Conservation (phyloP, 2,888 invertebrate species). For the Ellobium chinense region DNA sequence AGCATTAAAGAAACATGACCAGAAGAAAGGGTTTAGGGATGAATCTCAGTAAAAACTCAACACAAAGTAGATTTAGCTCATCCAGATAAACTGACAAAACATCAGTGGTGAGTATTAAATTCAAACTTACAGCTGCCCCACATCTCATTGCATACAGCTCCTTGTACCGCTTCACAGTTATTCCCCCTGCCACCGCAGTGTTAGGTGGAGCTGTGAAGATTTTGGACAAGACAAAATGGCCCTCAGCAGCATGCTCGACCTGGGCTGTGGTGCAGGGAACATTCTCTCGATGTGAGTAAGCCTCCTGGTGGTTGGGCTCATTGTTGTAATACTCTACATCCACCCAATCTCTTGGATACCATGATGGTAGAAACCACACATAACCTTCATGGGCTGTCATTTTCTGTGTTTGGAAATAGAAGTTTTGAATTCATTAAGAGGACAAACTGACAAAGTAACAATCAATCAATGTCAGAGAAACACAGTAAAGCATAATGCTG, state of each 20-base stretch:
- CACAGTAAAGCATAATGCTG: no score
- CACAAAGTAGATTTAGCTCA: no score
- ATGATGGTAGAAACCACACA: constrained; percentile 91
- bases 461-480: no score
- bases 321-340: constrained; percentile 81
- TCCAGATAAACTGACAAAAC: no score
- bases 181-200: constrained; percentile 82
- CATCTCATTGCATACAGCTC: constrained; percentile 60
- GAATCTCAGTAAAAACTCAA: no score
- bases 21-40: no score
- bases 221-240: constrained; percentile 86
- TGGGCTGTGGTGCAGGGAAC: constrained; percentile 83
- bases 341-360: constrained; percentile 83
- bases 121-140: constrained; percentile 43
- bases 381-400: constrained; percentile 83
- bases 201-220: constrained; percentile 84
- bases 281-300: constrained; percentile 74
- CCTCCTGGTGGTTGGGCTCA: constrained; percentile 55
- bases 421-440: no score
- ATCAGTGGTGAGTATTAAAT: no score
- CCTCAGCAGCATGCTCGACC: constrained; percentile 84
- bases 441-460: no score
- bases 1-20: no score
- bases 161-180: constrained; percentile 84
- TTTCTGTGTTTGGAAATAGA: no score